A percentile compares a stretch with the other conserved stretches of the same genome.
These are phyloP conservation scores for Nesogale talazaci DNA, from an alignment of 2,113 vertebrate species.

Conservation along the genomic window DNA sequence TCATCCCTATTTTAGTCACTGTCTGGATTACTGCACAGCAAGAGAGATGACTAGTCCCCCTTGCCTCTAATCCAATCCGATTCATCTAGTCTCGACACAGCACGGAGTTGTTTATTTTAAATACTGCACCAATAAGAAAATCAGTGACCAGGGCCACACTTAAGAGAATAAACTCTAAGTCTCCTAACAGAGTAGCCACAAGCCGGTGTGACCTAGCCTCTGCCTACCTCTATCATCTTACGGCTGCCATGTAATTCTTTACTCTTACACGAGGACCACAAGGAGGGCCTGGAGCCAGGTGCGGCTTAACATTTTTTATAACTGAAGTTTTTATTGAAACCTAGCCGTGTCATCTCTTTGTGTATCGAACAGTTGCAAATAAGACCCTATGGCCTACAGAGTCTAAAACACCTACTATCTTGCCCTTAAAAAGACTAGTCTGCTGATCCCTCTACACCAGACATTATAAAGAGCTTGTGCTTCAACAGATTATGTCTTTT, in stretches of 20 bases:
- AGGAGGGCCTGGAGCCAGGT: neutral
- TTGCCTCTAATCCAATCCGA: neutral
- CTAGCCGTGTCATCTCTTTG: neutral
- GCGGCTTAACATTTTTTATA: neutral
- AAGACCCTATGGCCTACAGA: neutral
- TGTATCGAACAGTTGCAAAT: neutral
- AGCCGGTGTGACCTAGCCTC: neutral
- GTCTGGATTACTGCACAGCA: slow-evolving; percentile 7
- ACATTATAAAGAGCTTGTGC: neutral
- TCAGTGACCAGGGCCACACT: neutral
- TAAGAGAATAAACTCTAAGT: neutral
- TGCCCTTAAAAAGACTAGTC: slow-evolving; percentile 11
- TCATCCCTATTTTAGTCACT: neutral
- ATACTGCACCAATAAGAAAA: neutral
- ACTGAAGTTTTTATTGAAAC: neutral
- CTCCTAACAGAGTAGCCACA: neutral
- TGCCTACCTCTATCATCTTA: neutral
- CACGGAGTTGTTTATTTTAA: neutral
- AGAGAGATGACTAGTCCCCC: neutral
- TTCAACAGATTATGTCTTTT: neutral
- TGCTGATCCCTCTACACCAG: slow-evolving; percentile 1
- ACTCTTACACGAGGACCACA: neutral
- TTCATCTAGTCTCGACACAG: neutral
- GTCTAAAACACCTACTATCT: neutral
- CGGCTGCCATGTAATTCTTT: neutral